Evolutionary conservation across 2,888 invertebrate genomes (phyloP), one percentile per base, ranked within the genome.

Genomic region (Heteromurus nitidus): DNA sequence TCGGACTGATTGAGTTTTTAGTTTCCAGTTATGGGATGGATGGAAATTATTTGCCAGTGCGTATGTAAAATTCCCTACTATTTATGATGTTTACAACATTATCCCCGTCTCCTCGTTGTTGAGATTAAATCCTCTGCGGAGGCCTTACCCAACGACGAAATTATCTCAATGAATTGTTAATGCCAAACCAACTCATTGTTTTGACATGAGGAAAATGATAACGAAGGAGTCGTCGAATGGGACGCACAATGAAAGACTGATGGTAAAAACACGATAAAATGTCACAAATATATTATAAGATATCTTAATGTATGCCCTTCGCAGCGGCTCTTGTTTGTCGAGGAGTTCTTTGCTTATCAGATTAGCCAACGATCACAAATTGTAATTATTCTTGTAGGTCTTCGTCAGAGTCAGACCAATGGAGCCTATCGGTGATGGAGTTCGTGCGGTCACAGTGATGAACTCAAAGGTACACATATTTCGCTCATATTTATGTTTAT

Each of bases 401-500:
- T 96, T 95, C 64, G 95, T 98, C 74, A 93, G 98, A 87, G 95
- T 98, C 84, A 92, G 97, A 80, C 98, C 98, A 7, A 91, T 95
- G 75, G 85, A 85, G n/a, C 60, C 64, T 20, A 64, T 75, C 24
- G 47, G 47, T n/a, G 84, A 67, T 90, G 90, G 83, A 89, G 89
- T 55, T 5, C 60, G 83, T 55, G 85, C 81, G 2, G 81, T 85
- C 13, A 77, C 83, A n/a, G 82, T 82, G 1, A 31, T 85, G 62
- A 82, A 75, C 55, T n/a, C 70, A 58, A 77, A 77, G 81, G 75
- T 81, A 62, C 13, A 47, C 3, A 44, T 26, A 16, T 24, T 55
- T 58, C n/a, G n/a, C n/a, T 53, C 5, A 60, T 9, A 42, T 42
- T 42, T 42, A 42, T 42, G 9, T 42, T 42, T 42, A 42, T 42